Percentiles rank a stretch among this genome's conserved stretches.
These are phyloP conservation scores for Condylura cristata DNA, from an alignment of 2,113 vertebrate genomes.

Conservation along the genomic window DNA sequence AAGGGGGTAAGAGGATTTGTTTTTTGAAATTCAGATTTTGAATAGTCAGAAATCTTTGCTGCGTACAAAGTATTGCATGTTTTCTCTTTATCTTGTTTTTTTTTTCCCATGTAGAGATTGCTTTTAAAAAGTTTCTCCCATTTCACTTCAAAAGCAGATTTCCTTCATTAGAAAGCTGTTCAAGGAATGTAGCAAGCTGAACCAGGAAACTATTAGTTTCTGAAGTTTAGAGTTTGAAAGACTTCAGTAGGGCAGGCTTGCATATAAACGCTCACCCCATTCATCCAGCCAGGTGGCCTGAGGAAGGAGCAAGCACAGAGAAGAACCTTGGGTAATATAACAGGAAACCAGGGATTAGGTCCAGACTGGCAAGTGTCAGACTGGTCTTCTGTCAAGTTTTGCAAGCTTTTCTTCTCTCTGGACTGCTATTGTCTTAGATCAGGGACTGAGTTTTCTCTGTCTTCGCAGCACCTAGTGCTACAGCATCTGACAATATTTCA, in stretches of 20 bases:
- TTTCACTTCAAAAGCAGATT: background rate
- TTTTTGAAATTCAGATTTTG: constrained; percentile 21
- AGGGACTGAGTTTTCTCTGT: background rate
- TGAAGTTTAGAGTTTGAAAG: background rate
- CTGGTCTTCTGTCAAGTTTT: background rate
- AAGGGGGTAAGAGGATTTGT: background rate
- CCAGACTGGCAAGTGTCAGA: background rate
- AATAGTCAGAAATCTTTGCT: background rate
- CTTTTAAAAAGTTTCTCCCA: background rate
- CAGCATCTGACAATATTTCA: background rate
- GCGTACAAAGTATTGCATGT: background rate
- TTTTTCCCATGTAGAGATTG: background rate
- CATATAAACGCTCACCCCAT: background rate
- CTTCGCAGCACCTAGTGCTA: background rate
- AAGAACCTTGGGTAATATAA: background rate
- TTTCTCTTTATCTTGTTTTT: too few species aligned
- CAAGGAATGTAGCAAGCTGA: background rate
- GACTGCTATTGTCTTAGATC: background rate
- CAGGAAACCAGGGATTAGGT: background rate
- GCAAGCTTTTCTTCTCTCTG: background rate
- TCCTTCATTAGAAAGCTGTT: background rate
- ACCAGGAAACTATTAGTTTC: background rate
- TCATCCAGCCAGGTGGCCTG: background rate
- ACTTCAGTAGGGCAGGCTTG: background rate
- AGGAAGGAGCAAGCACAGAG: background rate